phyloP scores from a whole-genome alignment of 2,797 vertebrate genomes.

The Phaenicophaeus curvirostris region DNA sequence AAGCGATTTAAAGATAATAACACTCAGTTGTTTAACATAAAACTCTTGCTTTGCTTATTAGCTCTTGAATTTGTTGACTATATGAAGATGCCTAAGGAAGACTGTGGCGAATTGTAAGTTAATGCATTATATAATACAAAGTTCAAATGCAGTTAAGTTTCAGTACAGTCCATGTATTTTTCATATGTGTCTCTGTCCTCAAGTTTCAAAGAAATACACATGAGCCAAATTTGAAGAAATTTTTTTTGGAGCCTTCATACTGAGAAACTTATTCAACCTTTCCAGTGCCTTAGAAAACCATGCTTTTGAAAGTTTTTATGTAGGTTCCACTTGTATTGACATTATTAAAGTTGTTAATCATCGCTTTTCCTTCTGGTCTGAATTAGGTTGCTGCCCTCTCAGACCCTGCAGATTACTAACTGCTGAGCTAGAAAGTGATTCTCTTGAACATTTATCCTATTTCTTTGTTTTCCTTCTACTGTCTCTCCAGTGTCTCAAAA shows the following conservation, averaged over 20 bases:
- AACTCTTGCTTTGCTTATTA: neutral
- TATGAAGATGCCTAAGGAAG: neutral
- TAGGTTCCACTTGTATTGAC: neutral
- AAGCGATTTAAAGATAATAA: neutral
- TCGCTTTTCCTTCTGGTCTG: constrained; percentile 35
- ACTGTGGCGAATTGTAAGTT: neutral
- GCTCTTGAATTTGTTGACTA: neutral
- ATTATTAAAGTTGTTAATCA: constrained; percentile 53
- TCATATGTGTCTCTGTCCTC: constrained; percentile 44
- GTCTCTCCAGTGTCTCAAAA: neutral
- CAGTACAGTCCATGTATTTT: constrained; percentile 17
- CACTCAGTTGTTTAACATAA: neutral
- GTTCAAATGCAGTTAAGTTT: neutral
- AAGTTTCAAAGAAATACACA: constrained; percentile 43
- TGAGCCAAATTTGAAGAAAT: constrained; percentile 29
- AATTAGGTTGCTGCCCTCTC: neutral
- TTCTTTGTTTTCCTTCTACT: neutral
- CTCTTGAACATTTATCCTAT: neutral
- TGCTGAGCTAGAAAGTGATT: neutral
- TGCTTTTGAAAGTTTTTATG: constrained; percentile 6
- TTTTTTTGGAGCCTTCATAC: constrained; percentile 34
- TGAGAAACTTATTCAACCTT: constrained; percentile 54
- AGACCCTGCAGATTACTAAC: neutral
- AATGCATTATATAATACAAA: neutral
- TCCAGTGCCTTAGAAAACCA: constrained; percentile 29